phyloP scores from a whole-genome alignment of 2,797 vertebrate species.

The Gymnothorax reevesii region DNA sequence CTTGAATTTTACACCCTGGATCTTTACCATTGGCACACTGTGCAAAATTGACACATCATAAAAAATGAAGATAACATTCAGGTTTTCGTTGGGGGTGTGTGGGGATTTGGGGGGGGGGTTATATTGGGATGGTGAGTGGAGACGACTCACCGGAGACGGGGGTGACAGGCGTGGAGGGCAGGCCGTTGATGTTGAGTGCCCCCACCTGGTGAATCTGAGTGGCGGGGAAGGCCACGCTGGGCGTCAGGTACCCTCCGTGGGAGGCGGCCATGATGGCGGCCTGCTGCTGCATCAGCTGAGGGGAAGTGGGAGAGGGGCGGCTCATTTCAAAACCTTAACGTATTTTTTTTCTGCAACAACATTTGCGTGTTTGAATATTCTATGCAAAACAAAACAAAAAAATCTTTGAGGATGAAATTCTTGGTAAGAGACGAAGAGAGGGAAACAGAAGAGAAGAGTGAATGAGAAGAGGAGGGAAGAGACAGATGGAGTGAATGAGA shows the following conservation, averaged over 20 bases:
- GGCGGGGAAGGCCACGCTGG: slow-evolving; percentile 88
- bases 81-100: too few relatives aligned
- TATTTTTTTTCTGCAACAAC: background rate
- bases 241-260: slow-evolving; percentile 93
- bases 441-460: too few relatives aligned
- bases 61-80: too few relatives aligned
- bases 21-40: too few relatives aligned
- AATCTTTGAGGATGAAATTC: background rate
- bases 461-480: too few relatives aligned
- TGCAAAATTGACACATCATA: too few relatives aligned
- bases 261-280: slow-evolving; percentile 93
- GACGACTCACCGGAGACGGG: slow-evolving; percentile 84
- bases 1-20: too few relatives aligned
- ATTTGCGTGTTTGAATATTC: background rate
- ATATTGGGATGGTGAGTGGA: too few relatives aligned
- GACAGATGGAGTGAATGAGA: too few relatives aligned
- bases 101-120: too few relatives aligned
- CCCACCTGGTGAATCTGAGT: slow-evolving; percentile 98
- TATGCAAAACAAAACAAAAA: background rate
- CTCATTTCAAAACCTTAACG: background rate
- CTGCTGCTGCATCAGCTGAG: slow-evolving; percentile 98
- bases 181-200: slow-evolving; percentile 92
- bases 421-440: background rate
- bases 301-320: slow-evolving; percentile 46
- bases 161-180: slow-evolving; percentile 84